A percentile compares a stretch with the other conserved stretches of the same genome.
Evolutionary conservation across 2,888 invertebrate species (phyloP).

Genomic region (Ernsta delagoae): DNA sequence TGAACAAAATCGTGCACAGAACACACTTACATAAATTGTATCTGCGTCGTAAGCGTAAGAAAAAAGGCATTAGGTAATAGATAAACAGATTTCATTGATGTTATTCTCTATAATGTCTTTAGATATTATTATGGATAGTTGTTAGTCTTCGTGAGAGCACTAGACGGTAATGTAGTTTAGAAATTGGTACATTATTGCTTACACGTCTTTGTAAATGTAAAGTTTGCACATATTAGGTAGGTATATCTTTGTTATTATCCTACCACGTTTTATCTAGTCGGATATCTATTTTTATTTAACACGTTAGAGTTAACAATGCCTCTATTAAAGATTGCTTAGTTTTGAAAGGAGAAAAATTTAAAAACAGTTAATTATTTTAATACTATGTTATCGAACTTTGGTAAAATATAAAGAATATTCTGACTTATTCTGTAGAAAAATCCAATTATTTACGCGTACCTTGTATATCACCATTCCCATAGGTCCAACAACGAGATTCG

Average conservation of each 20-base stretch:
- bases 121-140: not conserved
- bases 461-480: not conserved
- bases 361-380: too few relatives aligned
- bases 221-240: not conserved
- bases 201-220: too few relatives aligned
- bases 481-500: slow-evolving; percentile 8
- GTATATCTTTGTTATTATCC: not conserved
- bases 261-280: too few relatives aligned
- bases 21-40: slow-evolving; percentile 8
- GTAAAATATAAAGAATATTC: too few relatives aligned
- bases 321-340: too few relatives aligned
- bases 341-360: too few relatives aligned
- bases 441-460: not conserved
- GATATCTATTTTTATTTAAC: too few relatives aligned
- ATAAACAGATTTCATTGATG: not conserved
- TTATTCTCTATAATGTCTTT: too few relatives aligned
- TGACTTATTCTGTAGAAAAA: not conserved
- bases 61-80: not conserved
- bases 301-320: too few relatives aligned
- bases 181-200: not conserved
- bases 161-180: not conserved
- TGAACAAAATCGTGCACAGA: slow-evolving; percentile 6
- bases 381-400: too few relatives aligned
- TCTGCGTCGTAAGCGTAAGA: not conserved
- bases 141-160: not conserved